Evolutionary conservation across 2,888 invertebrate genomes (phyloP).

Genomic region (Cabera pusaria): DNA sequence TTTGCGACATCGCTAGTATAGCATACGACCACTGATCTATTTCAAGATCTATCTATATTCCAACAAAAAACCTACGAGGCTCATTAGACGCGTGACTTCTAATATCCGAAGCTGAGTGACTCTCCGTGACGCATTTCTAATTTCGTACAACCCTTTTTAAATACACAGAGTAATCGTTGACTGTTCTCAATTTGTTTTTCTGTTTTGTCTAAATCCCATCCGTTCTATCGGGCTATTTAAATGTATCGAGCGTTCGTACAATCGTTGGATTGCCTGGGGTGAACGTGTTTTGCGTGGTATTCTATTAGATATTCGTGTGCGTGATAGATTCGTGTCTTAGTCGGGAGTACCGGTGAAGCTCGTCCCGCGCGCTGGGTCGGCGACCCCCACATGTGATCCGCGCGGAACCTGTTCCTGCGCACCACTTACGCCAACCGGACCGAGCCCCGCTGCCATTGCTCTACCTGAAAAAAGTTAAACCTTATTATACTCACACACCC

Average conservation of each 20-base stretch:
- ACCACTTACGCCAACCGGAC: conserved; percentile 59
- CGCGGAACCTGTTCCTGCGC: conserved; percentile 72
- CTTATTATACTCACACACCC: conserved; percentile 25
- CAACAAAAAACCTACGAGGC: conserved; percentile 12
- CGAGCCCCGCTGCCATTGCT: conserved; percentile 44
- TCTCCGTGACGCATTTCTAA: conserved; percentile 16
- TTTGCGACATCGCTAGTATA: conserved; percentile 17
- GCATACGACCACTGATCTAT: conserved; percentile 10
- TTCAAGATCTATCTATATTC: conserved; percentile 9
- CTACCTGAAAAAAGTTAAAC: conserved; percentile 43
- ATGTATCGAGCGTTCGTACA: conserved; percentile 10
- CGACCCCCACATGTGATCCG: conserved; percentile 74
- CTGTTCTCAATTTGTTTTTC: too few species aligned
- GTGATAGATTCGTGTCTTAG: conserved; percentile 23
- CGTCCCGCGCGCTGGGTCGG: conserved; percentile 61
- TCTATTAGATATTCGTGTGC: too few species aligned
- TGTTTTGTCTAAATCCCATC: background rate
- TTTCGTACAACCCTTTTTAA: conserved; percentile 1
- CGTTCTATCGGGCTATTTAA: conserved; percentile 11
- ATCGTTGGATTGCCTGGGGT: conserved; percentile 11
- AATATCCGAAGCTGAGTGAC: conserved; percentile 10
- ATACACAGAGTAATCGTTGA: too few species aligned
- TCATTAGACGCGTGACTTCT: conserved; percentile 19
- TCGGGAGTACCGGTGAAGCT: conserved; percentile 31
- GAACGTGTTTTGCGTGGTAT: too few species aligned